Conservation (phyloP, 2,797 vertebrate genomes). For the Limosa lapponica region DNA sequence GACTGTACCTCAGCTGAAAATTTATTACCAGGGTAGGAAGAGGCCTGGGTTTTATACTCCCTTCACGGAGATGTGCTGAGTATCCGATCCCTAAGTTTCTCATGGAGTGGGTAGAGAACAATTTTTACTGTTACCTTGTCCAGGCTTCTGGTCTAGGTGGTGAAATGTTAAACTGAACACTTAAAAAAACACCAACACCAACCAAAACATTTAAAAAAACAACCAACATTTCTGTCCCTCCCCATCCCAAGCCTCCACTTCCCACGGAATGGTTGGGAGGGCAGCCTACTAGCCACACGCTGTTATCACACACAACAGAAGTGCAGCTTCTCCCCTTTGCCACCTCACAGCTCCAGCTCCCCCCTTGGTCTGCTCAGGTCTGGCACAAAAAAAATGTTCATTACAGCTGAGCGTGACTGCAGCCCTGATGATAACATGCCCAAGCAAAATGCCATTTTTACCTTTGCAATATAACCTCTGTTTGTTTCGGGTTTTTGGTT, state of each 20-base stretch:
- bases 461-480: not conserved
- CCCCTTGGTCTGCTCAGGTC: not conserved
- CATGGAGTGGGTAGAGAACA: not conserved
- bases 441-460: not conserved
- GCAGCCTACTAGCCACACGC: not conserved
- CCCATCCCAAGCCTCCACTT: not conserved
- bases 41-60: not conserved
- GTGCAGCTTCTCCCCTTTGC: not conserved
- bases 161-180: not conserved
- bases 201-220: not conserved
- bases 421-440: not conserved
- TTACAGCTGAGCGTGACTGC: not conserved
- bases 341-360: not conserved
- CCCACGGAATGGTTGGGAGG: fast-evolving
- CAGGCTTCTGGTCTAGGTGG: not conserved
- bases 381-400: not conserved
- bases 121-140: not conserved
- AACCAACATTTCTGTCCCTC: not conserved
- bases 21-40: not conserved
- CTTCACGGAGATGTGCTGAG: not conserved
- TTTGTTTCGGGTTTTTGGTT: not conserved
- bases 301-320: not conserved
- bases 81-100: not conserved
- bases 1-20: not conserved
- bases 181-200: not conserved